Base-by-base conservation (phyloP, 2,888 invertebrate genomes). In the Aromia moschata region DNA sequence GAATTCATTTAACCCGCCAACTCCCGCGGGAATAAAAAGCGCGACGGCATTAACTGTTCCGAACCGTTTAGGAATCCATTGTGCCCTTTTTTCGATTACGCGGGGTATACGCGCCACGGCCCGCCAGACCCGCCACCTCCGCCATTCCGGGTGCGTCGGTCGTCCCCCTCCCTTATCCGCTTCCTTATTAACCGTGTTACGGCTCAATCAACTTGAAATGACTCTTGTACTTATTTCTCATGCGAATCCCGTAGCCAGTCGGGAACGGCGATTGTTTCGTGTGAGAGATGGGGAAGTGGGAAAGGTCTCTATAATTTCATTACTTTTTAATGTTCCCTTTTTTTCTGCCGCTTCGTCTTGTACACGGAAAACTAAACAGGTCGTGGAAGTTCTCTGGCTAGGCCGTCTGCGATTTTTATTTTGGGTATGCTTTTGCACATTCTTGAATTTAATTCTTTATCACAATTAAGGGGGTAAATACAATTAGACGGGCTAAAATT, bases 221-320 rank as follows among this genome's bases (percentile, higher is more conserved):
- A 52, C 52, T 52, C 52, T 52, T 52, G 52, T 52, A 52, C 52
- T 52, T 52, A 52, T 52, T 52, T 52, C 52, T 52, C 52, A 52
- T 52, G 52, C 52, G 52, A 16, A 52, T 30, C 40, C 16, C 52
- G 52, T 52, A 15, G 40, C 31, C 16, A 52, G 52, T 31, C 52
- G 30, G 52, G 31, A 52, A 31, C 41, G 41, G 52, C 30, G 52
- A 52, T 52, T 52, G 52, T 41, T 41, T 52, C 41, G 30, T n/a
- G n/a, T n/a, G n/a, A 31, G 17, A 52, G 52, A 40, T 30, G 52
- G 16, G 17, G 11, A 18, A 16, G 10, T 30, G 18, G 10, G 33
- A 33, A 10, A 2, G 33, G 5, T 5, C 25, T 7, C 25, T 33
- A 33, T 33, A 33, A 33, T 33, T 33, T 33, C 33, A 11, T 33